Conservation (phyloP, 2,113 vertebrate species). For the Callorhinus ursinus region DNA sequence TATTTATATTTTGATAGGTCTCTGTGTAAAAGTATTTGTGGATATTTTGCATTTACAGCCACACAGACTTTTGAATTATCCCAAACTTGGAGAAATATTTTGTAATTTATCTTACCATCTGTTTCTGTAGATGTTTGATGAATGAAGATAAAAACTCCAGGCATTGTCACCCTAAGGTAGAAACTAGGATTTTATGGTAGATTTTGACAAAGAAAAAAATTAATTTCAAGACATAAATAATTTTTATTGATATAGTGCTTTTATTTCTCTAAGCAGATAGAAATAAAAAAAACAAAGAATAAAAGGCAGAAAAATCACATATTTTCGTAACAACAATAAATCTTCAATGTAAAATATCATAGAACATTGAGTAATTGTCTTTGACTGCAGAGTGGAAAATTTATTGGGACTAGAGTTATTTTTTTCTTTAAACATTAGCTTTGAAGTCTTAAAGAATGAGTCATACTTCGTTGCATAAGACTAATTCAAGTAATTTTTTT, state of each 20-base stretch:
- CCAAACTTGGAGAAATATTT: neutral
- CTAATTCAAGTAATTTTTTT: conserved; percentile 25
- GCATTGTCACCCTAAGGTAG: neutral
- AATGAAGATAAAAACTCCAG: neutral
- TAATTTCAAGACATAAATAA: neutral
- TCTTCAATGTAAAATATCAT: neutral
- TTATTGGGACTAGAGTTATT: neutral
- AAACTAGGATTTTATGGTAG: neutral
- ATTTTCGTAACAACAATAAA: neutral
- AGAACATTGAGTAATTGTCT: neutral
- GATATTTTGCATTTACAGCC: neutral
- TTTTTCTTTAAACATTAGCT: neutral
- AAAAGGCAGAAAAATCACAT: neutral
- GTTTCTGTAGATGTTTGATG: neutral
- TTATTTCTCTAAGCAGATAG: neutral
- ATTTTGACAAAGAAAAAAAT: conserved; percentile 8
- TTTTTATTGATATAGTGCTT: neutral
- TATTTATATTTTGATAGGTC: neutral
- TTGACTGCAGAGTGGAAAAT: neutral
- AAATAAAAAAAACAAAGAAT: neutral
- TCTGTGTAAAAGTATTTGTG: neutral
- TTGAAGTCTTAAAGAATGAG: conserved; percentile 37
- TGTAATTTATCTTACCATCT: neutral
- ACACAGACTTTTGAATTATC: neutral
- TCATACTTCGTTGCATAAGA: neutral